These are phyloP conservation scores for Saccostrea echinata DNA, from an alignment of 1,140 invertebrate species.

Conservation along the genomic window DNA sequence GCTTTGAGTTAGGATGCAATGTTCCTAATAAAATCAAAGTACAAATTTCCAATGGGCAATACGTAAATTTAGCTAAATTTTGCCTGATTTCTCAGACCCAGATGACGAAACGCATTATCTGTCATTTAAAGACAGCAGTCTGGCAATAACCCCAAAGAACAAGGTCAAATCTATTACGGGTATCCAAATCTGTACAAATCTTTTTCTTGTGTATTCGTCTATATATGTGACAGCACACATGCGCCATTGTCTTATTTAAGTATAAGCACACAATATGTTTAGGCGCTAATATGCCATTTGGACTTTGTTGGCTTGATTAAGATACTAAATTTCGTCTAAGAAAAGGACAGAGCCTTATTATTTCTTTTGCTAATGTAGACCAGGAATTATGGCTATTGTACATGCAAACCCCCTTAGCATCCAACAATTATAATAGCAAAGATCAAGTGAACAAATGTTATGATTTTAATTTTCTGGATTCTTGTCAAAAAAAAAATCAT, in stretches of 20 bases:
- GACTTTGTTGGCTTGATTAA: neutral
- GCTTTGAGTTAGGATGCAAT: no score
- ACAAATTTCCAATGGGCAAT: no score
- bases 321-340: conserved; percentile 24
- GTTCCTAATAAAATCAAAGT: no score
- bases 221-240: neutral
- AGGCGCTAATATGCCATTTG: neutral
- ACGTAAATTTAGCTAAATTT: no score
- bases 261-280: conserved; percentile 20
- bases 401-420: neutral
- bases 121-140: neutral
- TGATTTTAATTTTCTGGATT: neutral
- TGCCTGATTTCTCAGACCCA: no score
- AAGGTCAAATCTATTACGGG: neutral
- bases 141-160: neutral
- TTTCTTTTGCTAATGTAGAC: neutral
- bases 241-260: neutral
- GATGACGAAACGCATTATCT: no score
- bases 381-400: conserved; percentile 36
- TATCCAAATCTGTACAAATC: conserved; percentile 5
- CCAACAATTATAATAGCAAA: neutral
- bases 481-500: neutral
- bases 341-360: neutral
- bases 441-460: neutral
- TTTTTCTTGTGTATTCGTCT: conserved; percentile 9